Evolutionary conservation across 2,797 vertebrate species (phyloP).

Genomic region (Anableps anableps): DNA sequence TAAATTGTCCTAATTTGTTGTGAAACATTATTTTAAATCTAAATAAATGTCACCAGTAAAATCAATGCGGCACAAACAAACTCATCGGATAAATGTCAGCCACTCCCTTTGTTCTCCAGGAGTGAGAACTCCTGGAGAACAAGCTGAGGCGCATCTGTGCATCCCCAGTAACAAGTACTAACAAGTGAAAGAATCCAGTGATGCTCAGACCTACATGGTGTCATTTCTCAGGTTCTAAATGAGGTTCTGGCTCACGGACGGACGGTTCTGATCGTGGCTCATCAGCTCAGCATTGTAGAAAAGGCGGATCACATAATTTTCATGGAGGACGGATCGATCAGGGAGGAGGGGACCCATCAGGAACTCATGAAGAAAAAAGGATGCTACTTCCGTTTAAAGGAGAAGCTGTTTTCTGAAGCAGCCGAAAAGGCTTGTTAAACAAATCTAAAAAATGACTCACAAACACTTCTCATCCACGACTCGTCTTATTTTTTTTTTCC

Average conservation of each 20-base stretch:
- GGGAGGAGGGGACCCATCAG: slow-evolving; percentile 77
- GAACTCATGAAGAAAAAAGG: slow-evolving; percentile 78
- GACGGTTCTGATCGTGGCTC: slow-evolving; percentile 87
- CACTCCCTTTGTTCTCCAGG: background rate
- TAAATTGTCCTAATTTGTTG: background rate
- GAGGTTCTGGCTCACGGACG: slow-evolving; percentile 62
- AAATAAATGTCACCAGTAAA: background rate
- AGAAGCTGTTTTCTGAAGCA: slow-evolving; percentile 68
- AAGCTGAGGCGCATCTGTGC: background rate
- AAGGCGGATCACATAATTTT: slow-evolving; percentile 84
- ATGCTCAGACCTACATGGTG: background rate
- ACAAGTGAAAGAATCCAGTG: background rate
- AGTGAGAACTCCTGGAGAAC: background rate
- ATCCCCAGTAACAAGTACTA: background rate
- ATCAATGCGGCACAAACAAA: background rate
- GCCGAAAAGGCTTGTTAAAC: background rate
- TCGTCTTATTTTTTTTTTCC: background rate
- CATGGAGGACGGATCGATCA: slow-evolving; percentile 78
- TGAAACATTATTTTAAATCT: background rate
- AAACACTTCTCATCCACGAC: background rate
- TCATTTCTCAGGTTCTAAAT: slow-evolving; percentile 66
- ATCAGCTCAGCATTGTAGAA: slow-evolving; percentile 81
- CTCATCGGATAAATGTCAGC: background rate
- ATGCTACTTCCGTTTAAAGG: slow-evolving; percentile 75
- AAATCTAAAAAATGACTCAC: background rate